Conservation (phyloP, 2,888 invertebrate species). For the Nowickia ferox region DNA sequence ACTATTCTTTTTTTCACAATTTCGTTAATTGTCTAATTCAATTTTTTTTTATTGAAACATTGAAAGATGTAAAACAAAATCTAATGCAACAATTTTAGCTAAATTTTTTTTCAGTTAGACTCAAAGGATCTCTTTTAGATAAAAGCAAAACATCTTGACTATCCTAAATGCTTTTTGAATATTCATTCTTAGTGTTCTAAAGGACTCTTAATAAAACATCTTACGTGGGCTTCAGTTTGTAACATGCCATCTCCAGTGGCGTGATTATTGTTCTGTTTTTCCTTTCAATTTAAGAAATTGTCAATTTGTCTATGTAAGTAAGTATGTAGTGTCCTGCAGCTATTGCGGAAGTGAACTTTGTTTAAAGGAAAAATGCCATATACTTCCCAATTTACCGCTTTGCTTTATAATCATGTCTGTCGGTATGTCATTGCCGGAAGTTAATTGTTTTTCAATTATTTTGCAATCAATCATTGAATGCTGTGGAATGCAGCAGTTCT, state of each 20-base stretch:
- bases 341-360: slow-evolving; percentile 56
- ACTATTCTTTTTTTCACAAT: slow-evolving; percentile 10
- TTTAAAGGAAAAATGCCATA: background rate
- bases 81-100: slow-evolving; percentile 4
- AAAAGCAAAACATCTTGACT: background rate
- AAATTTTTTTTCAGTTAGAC: background rate
- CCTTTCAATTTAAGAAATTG: slow-evolving; percentile 8
- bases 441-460: slow-evolving; percentile 58
- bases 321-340: slow-evolving; percentile 18
- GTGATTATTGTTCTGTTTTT: slow-evolving; percentile 59
- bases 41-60: too few species aligned
- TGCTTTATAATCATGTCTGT: background rate
- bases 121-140: background rate
- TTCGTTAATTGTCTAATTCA: slow-evolving; percentile 41
- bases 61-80: background rate
- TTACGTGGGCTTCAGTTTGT: slow-evolving; percentile 31
- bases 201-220: slow-evolving; percentile 39
- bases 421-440: slow-evolving; percentile 46
- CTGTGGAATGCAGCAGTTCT: background rate
- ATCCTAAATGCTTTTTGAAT: slow-evolving; percentile 1
- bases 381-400: slow-evolving; percentile 30
- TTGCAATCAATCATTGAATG: slow-evolving; percentile 31
- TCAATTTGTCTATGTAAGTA: slow-evolving; percentile 6
- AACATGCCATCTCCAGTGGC: slow-evolving; percentile 58
- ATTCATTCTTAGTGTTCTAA: background rate